phyloP scores from a whole-genome alignment of 2,113 vertebrate genomes.

The Carollia perspicillata region DNA sequence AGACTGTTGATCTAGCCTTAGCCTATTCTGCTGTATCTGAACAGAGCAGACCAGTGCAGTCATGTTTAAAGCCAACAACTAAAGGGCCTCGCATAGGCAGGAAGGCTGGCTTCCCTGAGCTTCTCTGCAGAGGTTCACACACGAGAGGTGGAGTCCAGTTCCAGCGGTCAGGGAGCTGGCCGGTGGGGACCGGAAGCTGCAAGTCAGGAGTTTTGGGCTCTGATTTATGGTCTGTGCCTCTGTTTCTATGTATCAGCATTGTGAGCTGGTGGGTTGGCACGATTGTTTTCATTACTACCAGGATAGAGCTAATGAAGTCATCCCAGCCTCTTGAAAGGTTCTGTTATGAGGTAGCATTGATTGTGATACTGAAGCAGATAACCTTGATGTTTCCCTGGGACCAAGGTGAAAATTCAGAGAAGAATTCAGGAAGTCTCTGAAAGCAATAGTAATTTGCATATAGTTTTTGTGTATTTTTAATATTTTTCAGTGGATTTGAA shows the following conservation, averaged over 20 bases:
- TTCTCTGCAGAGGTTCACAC: neutral
- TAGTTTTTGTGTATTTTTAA: neutral
- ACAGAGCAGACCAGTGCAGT: neutral
- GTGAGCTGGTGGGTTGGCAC: neutral
- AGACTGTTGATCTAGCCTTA: neutral
- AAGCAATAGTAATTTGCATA: neutral
- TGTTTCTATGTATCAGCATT: neutral
- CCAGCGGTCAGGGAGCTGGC: neutral
- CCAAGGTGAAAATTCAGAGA: neutral
- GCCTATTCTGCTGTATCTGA: neutral
- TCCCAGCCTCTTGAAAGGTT: neutral
- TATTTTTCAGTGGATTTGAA: slow-evolving; percentile 13
- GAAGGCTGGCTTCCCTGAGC: neutral
- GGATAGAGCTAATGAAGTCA: neutral
- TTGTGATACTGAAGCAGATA: neutral
- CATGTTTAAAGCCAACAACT: neutral
- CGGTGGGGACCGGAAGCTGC: fast-evolving
- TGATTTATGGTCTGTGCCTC: neutral
- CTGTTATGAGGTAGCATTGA: neutral
- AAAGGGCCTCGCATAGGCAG: neutral
- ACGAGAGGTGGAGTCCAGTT: neutral
- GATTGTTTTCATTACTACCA: neutral
- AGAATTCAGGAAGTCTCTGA: neutral
- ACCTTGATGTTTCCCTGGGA: neutral
- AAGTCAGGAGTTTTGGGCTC: fast-evolving